Evolutionary conservation across 2,888 invertebrate genomes (phyloP).

Genomic region (Craniophora ligustri): DNA sequence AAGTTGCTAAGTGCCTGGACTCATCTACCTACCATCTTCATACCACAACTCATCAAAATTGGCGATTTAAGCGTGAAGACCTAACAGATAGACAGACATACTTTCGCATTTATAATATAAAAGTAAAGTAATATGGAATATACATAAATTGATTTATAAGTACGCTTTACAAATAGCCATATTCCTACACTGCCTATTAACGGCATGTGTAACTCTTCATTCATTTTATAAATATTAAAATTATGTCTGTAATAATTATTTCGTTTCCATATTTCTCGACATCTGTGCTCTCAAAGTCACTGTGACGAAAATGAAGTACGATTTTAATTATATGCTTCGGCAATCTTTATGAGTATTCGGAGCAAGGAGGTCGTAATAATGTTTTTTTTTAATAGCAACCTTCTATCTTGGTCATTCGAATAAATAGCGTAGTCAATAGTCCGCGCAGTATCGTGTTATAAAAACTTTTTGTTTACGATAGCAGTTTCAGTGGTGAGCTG

Average conservation of each 20-base stretch:
- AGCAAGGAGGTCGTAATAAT: neutral
- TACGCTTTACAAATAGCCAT: too few species aligned
- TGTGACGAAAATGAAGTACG: conserved; percentile 7
- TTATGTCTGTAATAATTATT: conserved; percentile 21
- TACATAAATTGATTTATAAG: too few species aligned
- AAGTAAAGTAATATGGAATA: too few species aligned
- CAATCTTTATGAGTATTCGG: conserved; percentile 11
- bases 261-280: conserved; percentile 14
- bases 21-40: too few species aligned
- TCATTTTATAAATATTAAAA: conserved; percentile 13
- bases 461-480: conserved; percentile 16
- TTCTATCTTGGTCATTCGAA: neutral
- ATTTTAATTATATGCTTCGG: conserved; percentile 34
- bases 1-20: too few species aligned
- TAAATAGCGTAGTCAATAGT: conserved; percentile 3
- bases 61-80: too few species aligned
- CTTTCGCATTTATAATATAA: too few species aligned
- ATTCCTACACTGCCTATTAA: too few species aligned
- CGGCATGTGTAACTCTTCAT: too few species aligned
- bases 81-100: too few species aligned
- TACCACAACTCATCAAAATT: too few species aligned
- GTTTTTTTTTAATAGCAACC: neutral
- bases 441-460: neutral
- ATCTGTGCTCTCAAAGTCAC: conserved; percentile 9
- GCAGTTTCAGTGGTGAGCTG: neutral